A percentile compares a stretch with the other conserved stretches of the same genome.
phyloP scores from a whole-genome alignment of 2,888 invertebrate species.

The Cremastinae sp. region DNA sequence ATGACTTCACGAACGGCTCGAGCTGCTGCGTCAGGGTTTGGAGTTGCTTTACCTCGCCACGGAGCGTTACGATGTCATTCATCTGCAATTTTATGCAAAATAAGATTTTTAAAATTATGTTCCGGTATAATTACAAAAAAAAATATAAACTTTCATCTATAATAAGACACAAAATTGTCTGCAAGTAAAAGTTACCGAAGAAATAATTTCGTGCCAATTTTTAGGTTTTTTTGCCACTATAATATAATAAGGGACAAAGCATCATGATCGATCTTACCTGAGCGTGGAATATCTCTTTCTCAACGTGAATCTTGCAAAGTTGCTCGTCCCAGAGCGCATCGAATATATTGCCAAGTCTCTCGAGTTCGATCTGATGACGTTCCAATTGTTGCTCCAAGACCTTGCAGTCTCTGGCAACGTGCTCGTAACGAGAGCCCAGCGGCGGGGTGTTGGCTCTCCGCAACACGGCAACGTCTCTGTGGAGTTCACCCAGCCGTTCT shows the following conservation, averaged over 20 bases:
- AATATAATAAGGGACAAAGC: neutral
- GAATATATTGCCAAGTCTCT: slow-evolving; percentile 83
- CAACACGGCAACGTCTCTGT: slow-evolving; percentile 86
- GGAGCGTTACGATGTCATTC: slow-evolving; percentile 85
- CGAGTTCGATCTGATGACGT: slow-evolving; percentile 84
- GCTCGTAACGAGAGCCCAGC: slow-evolving; percentile 81
- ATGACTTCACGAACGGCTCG: slow-evolving; percentile 85
- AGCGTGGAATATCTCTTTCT: slow-evolving; percentile 86
- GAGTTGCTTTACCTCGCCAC: slow-evolving; percentile 85
- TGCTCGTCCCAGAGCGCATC: slow-evolving; percentile 88
- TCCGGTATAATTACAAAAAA: too few species aligned
- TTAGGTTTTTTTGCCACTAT: neutral
- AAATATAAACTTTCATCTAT: too few species aligned
- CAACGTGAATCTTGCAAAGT: slow-evolving; percentile 86
- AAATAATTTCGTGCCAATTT: slow-evolving; percentile 3
- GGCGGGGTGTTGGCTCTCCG: slow-evolving; percentile 82
- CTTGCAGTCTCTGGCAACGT: slow-evolving; percentile 83
- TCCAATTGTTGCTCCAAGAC: slow-evolving; percentile 84
- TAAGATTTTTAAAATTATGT: too few species aligned
- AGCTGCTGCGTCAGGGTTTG: slow-evolving; percentile 85
- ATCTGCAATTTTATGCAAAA: slow-evolving; percentile 81
- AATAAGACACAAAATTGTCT: too few species aligned
- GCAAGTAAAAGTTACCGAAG: neutral
- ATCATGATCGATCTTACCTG: slow-evolving; percentile 77
- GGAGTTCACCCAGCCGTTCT: slow-evolving; percentile 86